Conservation (phyloP, 2,888 invertebrate genomes). For the Schizotus pectinicornis region DNA sequence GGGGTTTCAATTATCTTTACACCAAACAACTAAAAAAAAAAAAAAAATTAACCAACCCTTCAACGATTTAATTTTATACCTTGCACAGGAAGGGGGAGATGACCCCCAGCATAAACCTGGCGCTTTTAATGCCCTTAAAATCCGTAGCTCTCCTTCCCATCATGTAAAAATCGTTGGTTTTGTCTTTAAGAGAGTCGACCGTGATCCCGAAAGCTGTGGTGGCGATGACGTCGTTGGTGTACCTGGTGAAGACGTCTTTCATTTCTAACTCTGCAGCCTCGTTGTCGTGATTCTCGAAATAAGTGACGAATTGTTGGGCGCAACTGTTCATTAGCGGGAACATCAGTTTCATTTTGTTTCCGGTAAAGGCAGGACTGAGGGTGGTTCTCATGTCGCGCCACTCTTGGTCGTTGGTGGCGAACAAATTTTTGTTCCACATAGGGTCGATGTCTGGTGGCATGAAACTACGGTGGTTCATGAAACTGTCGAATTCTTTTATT, state of each 20-base stretch:
- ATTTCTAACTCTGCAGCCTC: no score
- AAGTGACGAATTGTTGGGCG: no score
- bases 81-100: not conserved
- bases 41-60: no score
- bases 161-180: no score
- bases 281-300: not conserved
- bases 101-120: not conserved
- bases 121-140: not conserved
- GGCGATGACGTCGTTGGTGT: no score
- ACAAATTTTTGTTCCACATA: not conserved
- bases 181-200: no score
- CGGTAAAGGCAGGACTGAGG: no score
- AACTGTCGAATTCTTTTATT: not conserved
- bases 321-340: no score
- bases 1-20: not conserved
- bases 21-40: not conserved
- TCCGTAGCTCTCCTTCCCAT: no score
- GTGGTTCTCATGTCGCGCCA: not conserved
- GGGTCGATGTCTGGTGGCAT: not conserved
- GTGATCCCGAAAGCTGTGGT: no score
- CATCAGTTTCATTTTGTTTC: no score
- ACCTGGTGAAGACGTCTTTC: no score
- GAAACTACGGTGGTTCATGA: not conserved
- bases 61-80: not conserved
- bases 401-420: not conserved